A percentile compares a stretch with the other conserved stretches of the same genome.
phyloP scores from a whole-genome alignment of 2,797 vertebrate species.

The Valencia hispanica region DNA sequence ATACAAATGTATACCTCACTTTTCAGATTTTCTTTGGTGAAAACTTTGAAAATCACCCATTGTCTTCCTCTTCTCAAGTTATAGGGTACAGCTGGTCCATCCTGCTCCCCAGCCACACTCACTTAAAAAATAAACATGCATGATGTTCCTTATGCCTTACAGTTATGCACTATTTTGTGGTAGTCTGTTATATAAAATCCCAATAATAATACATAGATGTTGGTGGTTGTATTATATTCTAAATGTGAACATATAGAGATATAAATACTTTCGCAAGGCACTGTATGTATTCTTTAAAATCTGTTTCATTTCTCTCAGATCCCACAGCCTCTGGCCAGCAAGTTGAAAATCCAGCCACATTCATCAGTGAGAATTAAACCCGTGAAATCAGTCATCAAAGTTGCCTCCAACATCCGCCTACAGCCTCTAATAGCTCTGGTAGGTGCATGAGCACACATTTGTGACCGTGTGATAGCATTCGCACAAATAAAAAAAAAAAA shows the following conservation, averaged over 20 bases:
- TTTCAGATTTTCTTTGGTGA: neutral
- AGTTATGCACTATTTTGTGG: neutral
- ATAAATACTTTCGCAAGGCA: neutral
- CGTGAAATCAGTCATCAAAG: conserved; percentile 82
- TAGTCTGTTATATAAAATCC: neutral
- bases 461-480: neutral
- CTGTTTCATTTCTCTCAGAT: conserved; percentile 77
- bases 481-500: too few relatives aligned
- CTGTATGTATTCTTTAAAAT: neutral
- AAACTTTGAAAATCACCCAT: neutral
- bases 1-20: neutral
- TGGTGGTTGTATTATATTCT: neutral
- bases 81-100: neutral
- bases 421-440: conserved; percentile 85
- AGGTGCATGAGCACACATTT: conserved; percentile 57
- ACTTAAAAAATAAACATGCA: neutral
- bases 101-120: neutral
- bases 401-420: conserved; percentile 84
- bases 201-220: neutral
- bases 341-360: conserved; percentile 83
- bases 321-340: conserved; percentile 80
- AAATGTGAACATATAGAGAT: neutral
- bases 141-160: too few relatives aligned
- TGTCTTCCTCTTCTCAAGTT: neutral
- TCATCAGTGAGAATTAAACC: conserved; percentile 88